These are phyloP conservation scores for Pandion haliaetus DNA, from an alignment of 2,113 vertebrate genomes.

Conservation along the genomic window DNA sequence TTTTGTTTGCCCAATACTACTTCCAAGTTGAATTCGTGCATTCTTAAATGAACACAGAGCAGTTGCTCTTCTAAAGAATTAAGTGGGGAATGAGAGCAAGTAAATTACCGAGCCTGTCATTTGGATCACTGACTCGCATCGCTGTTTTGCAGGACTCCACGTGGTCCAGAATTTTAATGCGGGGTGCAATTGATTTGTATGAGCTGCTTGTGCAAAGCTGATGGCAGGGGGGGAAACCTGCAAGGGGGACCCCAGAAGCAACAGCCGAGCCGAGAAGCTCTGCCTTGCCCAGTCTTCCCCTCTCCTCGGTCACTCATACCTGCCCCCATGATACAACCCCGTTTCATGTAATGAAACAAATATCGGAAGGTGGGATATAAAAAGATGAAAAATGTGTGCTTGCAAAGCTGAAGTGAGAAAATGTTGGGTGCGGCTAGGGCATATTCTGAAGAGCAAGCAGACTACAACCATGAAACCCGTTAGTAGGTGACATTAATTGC, in stretches of 20 bases:
- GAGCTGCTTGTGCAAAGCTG: constrained; percentile 50
- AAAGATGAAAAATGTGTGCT: constrained; percentile 51
- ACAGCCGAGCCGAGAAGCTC: not conserved
- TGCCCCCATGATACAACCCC: not conserved
- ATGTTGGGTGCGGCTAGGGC: constrained; percentile 26
- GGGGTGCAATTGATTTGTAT: constrained; percentile 51
- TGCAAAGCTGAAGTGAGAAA: constrained; percentile 53
- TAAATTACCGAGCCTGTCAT: constrained; percentile 62
- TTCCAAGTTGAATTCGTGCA: constrained; percentile 44
- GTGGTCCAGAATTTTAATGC: constrained; percentile 56
- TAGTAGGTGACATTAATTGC: constrained; percentile 75
- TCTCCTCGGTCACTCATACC: not conserved
- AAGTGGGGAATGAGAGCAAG: constrained; percentile 64
- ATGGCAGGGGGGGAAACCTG: not conserved
- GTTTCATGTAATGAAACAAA: not conserved
- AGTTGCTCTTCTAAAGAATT: constrained; percentile 65
- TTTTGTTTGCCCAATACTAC: constrained; percentile 53
- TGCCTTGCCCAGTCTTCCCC: not conserved
- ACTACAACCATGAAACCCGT: constrained; percentile 51
- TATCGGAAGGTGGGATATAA: constrained; percentile 5
- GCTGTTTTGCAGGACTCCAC: constrained; percentile 53
- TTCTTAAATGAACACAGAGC: constrained; percentile 52
- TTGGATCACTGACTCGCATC: constrained; percentile 65
- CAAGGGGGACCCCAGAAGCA: not conserved
- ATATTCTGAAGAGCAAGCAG: constrained; percentile 59